Evolutionary conservation across 2,113 vertebrate genomes (phyloP).

Genomic region (Pogonocichla stellata): DNA sequence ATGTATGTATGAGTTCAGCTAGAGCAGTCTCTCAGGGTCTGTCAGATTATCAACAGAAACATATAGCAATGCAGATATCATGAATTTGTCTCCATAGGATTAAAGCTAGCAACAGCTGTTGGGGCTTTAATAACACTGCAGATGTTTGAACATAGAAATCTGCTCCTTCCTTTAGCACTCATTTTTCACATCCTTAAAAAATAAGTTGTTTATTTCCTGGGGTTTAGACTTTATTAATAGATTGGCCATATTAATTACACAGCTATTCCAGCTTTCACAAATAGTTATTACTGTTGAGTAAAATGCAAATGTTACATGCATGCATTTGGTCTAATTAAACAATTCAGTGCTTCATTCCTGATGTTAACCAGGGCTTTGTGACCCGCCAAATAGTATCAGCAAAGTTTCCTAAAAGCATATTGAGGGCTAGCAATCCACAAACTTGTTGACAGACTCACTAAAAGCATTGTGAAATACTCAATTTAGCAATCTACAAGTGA

Average conservation of each 20-base stretch:
- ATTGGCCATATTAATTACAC: background rate
- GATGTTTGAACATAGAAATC: background rate
- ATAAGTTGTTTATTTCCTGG: background rate
- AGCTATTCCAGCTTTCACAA: background rate
- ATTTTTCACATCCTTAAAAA: slow-evolving; percentile 3
- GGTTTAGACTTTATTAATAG: slow-evolving; percentile 10
- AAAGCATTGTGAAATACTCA: background rate
- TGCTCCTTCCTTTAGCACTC: background rate
- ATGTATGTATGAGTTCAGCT: background rate
- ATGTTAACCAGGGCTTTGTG: background rate
- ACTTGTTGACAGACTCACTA: background rate
- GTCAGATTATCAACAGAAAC: background rate
- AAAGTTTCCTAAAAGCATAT: background rate
- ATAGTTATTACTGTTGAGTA: background rate
- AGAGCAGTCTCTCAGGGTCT: background rate
- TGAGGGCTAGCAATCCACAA: background rate
- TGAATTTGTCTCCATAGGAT: background rate
- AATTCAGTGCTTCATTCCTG: background rate
- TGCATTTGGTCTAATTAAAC: background rate
- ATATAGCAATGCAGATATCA: background rate
- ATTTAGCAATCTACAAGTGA: background rate
- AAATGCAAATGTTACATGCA: background rate
- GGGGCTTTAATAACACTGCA: background rate
- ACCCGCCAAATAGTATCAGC: background rate
- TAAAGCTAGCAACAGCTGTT: background rate